phyloP scores from a whole-genome alignment of 1,140 invertebrate genomes.

The Halesus radiatus region DNA sequence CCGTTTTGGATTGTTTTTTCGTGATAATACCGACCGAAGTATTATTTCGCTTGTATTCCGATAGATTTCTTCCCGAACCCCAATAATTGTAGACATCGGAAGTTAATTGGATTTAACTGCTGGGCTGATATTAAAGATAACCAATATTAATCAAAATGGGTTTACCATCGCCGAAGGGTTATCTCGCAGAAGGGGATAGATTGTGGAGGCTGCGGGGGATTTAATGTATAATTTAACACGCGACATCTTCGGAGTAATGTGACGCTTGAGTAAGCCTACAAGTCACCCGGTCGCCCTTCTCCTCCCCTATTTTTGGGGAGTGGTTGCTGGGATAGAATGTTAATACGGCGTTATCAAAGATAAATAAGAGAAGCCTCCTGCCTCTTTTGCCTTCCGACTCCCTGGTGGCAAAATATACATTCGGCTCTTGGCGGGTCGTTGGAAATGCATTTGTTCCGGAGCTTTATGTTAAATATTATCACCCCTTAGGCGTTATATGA shows the following conservation, averaged over 20 bases:
- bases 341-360: slow-evolving; percentile 54
- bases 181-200: slow-evolving; percentile 21
- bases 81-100: slow-evolving; percentile 8
- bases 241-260: slow-evolving; percentile 56
- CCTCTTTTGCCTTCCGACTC: background rate
- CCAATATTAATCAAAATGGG: slow-evolving; percentile 40
- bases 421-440: slow-evolving; percentile 16
- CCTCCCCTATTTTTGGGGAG: slow-evolving; percentile 9
- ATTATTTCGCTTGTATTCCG: too few species aligned
- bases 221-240: slow-evolving; percentile 57
- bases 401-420: slow-evolving; percentile 17
- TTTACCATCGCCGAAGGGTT: slow-evolving; percentile 35
- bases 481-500: background rate
- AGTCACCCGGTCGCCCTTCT: slow-evolving; percentile 20
- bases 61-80: background rate
- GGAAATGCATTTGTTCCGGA: slow-evolving; percentile 27
- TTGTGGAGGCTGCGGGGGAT: slow-evolving; percentile 16
- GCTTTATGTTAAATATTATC: slow-evolving; percentile 14
- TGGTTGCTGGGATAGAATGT: slow-evolving; percentile 45
- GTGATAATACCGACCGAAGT: too few species aligned
- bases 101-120: slow-evolving; percentile 39
- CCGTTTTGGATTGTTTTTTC: too few species aligned
- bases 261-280: slow-evolving; percentile 51
- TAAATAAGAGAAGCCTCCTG: slow-evolving; percentile 43
- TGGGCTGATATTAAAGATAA: slow-evolving; percentile 35